Percentiles rank a stretch among this genome's conserved stretches.
These are phyloP conservation scores for Orthonevra nobilis DNA, from an alignment of 2,888 invertebrate species.

Conservation along the genomic window DNA sequence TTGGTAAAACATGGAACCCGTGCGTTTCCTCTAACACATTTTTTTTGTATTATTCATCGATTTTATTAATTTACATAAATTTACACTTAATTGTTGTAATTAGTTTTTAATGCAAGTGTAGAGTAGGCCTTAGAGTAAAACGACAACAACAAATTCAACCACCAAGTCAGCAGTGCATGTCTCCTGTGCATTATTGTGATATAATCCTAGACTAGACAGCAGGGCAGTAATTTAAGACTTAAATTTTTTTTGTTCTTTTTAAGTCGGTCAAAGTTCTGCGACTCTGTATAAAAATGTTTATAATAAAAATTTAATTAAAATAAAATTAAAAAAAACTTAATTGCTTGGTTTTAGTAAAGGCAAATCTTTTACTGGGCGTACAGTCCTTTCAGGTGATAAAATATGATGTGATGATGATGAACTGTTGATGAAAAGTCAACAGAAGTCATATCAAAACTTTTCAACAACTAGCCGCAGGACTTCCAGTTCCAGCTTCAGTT, in stretches of 20 bases:
- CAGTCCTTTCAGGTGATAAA: too few species aligned
- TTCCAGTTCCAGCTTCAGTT: too few species aligned
- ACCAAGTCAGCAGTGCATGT: conserved; percentile 49
- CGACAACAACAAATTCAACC: conserved; percentile 18
- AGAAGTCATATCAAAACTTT: too few species aligned
- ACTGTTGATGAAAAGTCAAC: too few species aligned
- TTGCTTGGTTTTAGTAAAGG: too few species aligned
- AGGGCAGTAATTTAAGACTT: conserved; percentile 4
- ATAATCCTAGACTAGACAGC: conserved; percentile 31
- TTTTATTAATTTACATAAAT: too few species aligned
- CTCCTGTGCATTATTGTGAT: conserved; percentile 42
- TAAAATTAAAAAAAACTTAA: too few species aligned
- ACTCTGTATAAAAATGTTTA: not conserved
- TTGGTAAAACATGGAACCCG: conserved; percentile 72
- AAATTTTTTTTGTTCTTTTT: not conserved
- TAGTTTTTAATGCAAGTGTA: conserved; percentile 9
- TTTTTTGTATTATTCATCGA: too few species aligned
- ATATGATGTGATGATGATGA: too few species aligned
- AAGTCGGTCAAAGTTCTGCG: too few species aligned
- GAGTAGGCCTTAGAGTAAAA: conserved; percentile 1
- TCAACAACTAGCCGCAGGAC: too few species aligned
- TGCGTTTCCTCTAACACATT: not conserved
- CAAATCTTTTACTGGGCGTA: too few species aligned
- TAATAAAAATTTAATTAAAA: not conserved
- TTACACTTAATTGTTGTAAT: conserved; percentile 52